Evolutionary conservation across 2,113 vertebrate genomes (phyloP), one percentile per base, ranked within the genome.

Genomic region (Otolemur garnettii): DNA sequence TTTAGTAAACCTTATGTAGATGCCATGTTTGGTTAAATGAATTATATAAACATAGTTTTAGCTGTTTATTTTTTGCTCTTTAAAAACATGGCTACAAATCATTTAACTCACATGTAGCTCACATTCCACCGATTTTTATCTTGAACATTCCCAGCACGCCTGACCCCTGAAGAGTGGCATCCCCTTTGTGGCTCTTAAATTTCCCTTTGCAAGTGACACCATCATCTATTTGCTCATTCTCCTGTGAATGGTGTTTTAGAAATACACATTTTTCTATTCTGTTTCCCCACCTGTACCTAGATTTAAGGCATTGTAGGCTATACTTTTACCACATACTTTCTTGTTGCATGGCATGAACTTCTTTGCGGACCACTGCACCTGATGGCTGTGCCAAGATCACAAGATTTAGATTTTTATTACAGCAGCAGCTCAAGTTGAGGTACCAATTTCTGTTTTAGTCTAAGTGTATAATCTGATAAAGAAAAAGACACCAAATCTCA

Each of bases 81-180:
- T 30, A 15, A 59, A 87, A 59, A 53, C 28, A 38, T 42, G 45
- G 15, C 71, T 62, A 4, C 22, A 30, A 9, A 62, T 7, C 9
- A 18, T 77, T 68, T 4, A 45, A 60, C 2, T 62, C 53, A 57
- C 22, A 1, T 11, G 33, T 5, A 33, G 14, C 22, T 71, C 30
- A 45, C 10, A 5, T 24, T 62, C 35, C 26, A 6, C 2, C 33
- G 4, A 55, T 55, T 57, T 57, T 59, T 64, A 59, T 4, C 33
- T n/a, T 42, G 59, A 24, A 45, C 22, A 1, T 12, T 5, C 1
- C 1, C 4, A 19, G 53, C 0, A 0, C 66, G 33, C 9, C 18
- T 50, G 6, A 15, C 21, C 15, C 18, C 7, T 3, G 19, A 26
- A 45, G 0, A n/a, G n/a, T 0, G 5, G 2, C 1, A 26, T 42